phyloP scores from a whole-genome alignment of 2,113 vertebrate genomes.

The Upupa epops region DNA sequence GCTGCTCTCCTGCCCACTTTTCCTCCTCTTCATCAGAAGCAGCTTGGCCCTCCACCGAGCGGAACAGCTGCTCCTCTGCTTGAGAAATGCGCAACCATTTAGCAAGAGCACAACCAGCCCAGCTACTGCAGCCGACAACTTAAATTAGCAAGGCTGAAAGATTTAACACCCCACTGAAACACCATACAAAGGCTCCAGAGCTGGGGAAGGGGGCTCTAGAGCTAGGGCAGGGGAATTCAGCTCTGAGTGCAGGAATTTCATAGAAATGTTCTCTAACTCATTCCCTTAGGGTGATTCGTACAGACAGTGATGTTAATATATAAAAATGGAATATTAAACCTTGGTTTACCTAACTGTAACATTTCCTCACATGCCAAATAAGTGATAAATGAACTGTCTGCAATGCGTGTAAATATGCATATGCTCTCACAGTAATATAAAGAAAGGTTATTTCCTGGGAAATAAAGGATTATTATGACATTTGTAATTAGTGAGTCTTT shows the following conservation, averaged over 20 bases:
- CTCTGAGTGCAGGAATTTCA: background rate
- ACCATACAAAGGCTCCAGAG: accelerated
- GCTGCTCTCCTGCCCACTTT: slow-evolving; percentile 72
- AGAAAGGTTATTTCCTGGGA: background rate
- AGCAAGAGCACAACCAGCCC: background rate
- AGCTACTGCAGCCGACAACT: accelerated
- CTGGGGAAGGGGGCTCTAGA: background rate
- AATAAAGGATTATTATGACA: background rate
- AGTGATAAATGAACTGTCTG: background rate
- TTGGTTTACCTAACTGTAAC: background rate
- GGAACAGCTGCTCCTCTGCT: slow-evolving; percentile 89
- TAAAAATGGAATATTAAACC: background rate
- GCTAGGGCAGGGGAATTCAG: background rate
- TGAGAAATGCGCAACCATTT: background rate
- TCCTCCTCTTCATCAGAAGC: slow-evolving; percentile 92
- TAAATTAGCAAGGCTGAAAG: background rate
- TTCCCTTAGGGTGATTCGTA: background rate
- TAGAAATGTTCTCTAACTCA: background rate
- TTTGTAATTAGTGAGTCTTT: background rate
- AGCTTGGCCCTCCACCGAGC: slow-evolving; percentile 91
- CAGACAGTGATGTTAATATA: background rate
- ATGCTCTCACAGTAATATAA: background rate
- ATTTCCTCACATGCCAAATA: background rate
- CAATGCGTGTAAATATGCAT: background rate
- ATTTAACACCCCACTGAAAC: background rate